Evolutionary conservation across 2,113 vertebrate species (phyloP).

Genomic region (Malurus melanocephalus): DNA sequence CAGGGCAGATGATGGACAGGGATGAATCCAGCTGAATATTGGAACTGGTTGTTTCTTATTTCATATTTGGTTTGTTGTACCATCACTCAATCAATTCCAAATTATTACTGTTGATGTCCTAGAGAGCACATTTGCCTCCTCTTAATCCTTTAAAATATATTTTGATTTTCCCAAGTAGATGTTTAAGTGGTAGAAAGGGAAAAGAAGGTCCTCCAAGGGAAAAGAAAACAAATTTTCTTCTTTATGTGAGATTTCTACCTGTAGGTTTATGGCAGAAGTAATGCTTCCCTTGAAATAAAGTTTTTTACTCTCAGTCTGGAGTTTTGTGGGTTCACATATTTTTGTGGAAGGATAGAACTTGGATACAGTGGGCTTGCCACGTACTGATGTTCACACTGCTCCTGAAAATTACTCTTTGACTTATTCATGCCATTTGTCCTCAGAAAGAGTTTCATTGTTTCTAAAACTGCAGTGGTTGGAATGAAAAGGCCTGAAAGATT

Average conservation of each 20-base stretch:
- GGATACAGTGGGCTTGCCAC: not conserved
- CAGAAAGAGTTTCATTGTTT: conserved; percentile 25
- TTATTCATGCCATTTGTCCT: conserved; percentile 48
- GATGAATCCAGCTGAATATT: not conserved
- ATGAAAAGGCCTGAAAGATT: conserved; percentile 28
- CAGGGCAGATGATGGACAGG: not conserved
- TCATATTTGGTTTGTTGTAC: not conserved
- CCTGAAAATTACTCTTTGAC: conserved; percentile 36
- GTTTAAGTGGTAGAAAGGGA: not conserved
- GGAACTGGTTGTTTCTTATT: not conserved
- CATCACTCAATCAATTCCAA: not conserved
- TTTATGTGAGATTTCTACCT: not conserved
- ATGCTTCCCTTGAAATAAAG: not conserved
- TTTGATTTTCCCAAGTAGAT: not conserved
- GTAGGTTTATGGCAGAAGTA: not conserved
- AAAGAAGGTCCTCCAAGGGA: not conserved
- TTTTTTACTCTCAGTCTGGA: not conserved
- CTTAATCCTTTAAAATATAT: conserved; percentile 6
- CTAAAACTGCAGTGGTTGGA: conserved; percentile 3
- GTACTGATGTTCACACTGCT: not conserved
- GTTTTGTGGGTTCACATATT: not conserved
- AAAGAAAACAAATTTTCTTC: not conserved
- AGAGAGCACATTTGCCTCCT: not conserved
- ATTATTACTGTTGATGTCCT: not conserved
- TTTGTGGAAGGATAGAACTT: not conserved